A percentile compares a stretch with the other conserved stretches of the same genome.
Evolutionary conservation across 2,113 vertebrate genomes (phyloP).

Genomic region (Mastomys coucha): DNA sequence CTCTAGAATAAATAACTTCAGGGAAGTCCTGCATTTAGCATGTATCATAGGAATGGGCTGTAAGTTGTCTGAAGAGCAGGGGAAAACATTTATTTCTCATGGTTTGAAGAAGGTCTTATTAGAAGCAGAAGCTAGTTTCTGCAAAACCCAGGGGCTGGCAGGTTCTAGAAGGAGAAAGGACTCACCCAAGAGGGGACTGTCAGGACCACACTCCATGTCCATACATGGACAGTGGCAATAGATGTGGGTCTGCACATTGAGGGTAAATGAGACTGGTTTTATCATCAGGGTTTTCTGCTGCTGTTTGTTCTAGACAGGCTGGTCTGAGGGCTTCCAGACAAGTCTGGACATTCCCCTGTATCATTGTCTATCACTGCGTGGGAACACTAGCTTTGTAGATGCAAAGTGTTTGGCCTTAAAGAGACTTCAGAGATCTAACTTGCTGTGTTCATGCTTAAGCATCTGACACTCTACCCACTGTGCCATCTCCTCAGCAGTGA

Average conservation of each 20-base stretch:
- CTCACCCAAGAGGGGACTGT: background rate
- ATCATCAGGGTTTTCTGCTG: background rate
- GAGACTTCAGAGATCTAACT: background rate
- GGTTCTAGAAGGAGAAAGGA: background rate
- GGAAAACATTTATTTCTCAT: background rate
- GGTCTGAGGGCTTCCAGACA: background rate
- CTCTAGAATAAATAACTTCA: background rate
- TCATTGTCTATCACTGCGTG: background rate
- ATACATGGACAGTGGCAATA: background rate
- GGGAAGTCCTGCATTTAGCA: background rate
- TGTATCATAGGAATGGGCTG: background rate
- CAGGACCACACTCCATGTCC: background rate
- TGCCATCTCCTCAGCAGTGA: background rate
- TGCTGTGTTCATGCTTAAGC: background rate
- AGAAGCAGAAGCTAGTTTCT: background rate
- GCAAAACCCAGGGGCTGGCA: background rate
- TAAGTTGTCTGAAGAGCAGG: background rate
- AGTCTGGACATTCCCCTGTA: background rate
- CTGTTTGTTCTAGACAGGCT: background rate
- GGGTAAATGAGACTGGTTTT: background rate
- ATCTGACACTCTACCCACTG: background rate
- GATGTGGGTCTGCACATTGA: background rate
- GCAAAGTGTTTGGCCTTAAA: too few species aligned
- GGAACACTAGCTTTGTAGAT: background rate
- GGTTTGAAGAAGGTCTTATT: background rate